phyloP scores from a whole-genome alignment of 2,888 invertebrate species.

The Clepsis dumicolana region DNA sequence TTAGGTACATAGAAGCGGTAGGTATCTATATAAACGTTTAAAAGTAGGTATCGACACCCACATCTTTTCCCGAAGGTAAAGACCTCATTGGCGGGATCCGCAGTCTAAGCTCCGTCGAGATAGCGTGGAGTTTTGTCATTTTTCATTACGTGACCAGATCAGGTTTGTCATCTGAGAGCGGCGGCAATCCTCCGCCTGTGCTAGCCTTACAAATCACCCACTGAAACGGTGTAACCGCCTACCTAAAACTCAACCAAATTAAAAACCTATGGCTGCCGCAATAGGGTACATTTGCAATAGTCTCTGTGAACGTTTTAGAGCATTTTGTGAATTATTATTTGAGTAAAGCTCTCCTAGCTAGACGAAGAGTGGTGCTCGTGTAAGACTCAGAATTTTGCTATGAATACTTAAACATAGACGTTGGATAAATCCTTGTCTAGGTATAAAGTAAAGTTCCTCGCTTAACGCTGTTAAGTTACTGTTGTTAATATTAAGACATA shows the following conservation, averaged over 20 bases:
- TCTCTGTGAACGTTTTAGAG: conserved; percentile 30
- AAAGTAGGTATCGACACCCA: conserved; percentile 28
- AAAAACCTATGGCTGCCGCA: conserved; percentile 13
- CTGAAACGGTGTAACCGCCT: conserved; percentile 41
- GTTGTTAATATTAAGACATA: neutral
- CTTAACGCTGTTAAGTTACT: neutral
- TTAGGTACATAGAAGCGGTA: neutral
- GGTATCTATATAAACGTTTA: conserved; percentile 10
- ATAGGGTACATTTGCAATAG: conserved; percentile 44
- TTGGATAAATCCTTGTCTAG: conserved; percentile 64
- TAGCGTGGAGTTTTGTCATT: conserved; percentile 84
- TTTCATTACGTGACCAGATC: conserved; percentile 90
- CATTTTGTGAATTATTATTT: conserved; percentile 48
- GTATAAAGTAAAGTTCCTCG: conserved; percentile 54
- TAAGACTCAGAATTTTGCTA: conserved; percentile 72
- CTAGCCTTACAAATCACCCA: conserved; percentile 60
- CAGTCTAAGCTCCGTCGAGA: conserved; percentile 52
- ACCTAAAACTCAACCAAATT: conserved; percentile 40
- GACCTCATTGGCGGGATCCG: conserved; percentile 56
- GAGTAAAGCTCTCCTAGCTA: conserved; percentile 72
- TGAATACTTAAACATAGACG: conserved; percentile 71
- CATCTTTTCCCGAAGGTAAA: conserved; percentile 41
- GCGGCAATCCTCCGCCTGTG: conserved; percentile 63
- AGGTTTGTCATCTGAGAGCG: conserved; percentile 80
- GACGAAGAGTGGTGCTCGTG: conserved; percentile 72